These are phyloP conservation scores for Eupithecia dodoneata DNA, from an alignment of 2,888 invertebrate genomes.

Conservation along the genomic window DNA sequence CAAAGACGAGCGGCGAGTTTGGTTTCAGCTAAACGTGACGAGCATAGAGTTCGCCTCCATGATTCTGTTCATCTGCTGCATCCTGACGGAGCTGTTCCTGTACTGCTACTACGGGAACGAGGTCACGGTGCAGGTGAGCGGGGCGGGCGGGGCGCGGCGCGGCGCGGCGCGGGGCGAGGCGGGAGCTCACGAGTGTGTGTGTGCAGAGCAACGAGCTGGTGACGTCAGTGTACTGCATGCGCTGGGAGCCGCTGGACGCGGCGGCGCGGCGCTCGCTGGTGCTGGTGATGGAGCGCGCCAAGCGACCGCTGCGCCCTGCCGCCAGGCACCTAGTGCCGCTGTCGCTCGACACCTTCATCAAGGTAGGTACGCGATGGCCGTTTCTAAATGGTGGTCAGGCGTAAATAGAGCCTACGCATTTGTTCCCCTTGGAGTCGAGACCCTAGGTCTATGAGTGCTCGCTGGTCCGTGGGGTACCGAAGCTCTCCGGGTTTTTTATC, in stretches of 20 bases:
- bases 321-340: conserved; percentile 79
- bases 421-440: too few species aligned
- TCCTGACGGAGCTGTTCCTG: conserved; percentile 81
- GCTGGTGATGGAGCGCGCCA: conserved; percentile 74
- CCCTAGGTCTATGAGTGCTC: too few species aligned
- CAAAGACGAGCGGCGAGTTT: background rate
- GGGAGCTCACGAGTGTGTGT: conserved; percentile 21
- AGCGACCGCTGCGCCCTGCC: conserved; percentile 74
- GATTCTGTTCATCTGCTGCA: conserved; percentile 80
- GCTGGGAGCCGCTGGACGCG: conserved; percentile 58
- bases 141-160: conserved; percentile 62
- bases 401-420: too few species aligned
- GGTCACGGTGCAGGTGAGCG: conserved; percentile 76
- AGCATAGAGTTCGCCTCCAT: conserved; percentile 81
- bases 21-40: conserved; percentile 59
- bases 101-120: conserved; percentile 85
- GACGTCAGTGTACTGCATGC: conserved; percentile 69
- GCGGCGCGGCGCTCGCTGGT: conserved; percentile 64
- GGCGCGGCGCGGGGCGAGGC: conserved; percentile 60
- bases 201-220: conserved; percentile 72
- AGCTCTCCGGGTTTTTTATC: too few species aligned
- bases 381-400: too few species aligned
- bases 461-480: too few species aligned
- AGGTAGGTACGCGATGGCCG: conserved; percentile 53
- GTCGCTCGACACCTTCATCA: conserved; percentile 79